A percentile compares a stretch with the other conserved stretches of the same genome.
phyloP scores from a whole-genome alignment of 2,113 vertebrate genomes.

The Euleptes europaea region DNA sequence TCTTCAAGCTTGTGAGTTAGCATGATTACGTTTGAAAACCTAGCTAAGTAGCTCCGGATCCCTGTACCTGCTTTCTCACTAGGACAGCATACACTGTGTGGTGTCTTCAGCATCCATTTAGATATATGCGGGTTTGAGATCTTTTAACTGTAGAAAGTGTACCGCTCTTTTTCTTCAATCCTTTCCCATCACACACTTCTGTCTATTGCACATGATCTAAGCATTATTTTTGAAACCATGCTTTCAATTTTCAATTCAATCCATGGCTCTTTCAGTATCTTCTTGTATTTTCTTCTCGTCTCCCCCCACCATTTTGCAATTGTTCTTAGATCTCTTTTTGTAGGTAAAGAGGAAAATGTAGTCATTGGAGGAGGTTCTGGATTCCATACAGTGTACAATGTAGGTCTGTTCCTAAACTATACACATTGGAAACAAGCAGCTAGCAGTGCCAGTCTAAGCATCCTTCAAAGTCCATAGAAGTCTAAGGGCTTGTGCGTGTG shows the following conservation, averaged over 20 bases:
- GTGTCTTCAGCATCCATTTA: background rate
- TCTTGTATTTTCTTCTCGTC: background rate
- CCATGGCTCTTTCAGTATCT: background rate
- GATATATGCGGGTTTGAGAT: slow-evolving; percentile 7
- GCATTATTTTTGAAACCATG: background rate
- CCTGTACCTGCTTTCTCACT: background rate
- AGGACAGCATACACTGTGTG: background rate
- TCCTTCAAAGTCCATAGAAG: too few species aligned
- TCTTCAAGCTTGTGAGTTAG: background rate
- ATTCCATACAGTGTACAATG: background rate
- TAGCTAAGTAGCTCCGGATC: background rate
- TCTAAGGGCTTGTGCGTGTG: too few species aligned
- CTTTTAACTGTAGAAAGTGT: slow-evolving; percentile 52
- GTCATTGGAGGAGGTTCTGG: slow-evolving; percentile 38
- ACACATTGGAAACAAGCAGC: background rate
- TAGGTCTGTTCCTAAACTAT: slow-evolving; percentile 21
- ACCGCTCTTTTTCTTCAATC: background rate
- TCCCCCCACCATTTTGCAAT: background rate
- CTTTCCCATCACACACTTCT: background rate
- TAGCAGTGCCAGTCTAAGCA: too few species aligned
- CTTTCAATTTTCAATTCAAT: slow-evolving; percentile 17
- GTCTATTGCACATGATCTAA: background rate
- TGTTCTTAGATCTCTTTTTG: slow-evolving; percentile 27
- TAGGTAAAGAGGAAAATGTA: slow-evolving; percentile 21
- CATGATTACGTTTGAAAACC: background rate